Conservation (phyloP, 2,113 vertebrate species). For the Corythornis vintsioides region DNA sequence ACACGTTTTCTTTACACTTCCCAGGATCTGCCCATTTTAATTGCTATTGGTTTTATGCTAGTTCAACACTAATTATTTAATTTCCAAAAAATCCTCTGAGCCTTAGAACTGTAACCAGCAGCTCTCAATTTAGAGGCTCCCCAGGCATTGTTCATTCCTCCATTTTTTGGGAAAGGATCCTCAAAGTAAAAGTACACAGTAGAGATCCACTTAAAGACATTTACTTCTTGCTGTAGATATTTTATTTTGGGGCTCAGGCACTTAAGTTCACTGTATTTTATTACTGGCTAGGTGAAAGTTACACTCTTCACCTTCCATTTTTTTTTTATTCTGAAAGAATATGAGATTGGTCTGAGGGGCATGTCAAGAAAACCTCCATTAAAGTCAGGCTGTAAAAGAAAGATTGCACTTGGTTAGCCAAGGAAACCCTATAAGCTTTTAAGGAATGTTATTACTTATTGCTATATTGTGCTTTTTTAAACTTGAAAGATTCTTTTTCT, state of each 20-base stretch:
- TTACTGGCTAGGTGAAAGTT: neutral
- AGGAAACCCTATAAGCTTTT: neutral
- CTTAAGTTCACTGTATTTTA: neutral
- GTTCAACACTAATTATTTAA: constrained; percentile 17
- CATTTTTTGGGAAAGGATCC: neutral
- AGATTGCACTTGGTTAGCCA: neutral
- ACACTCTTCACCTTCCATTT: neutral
- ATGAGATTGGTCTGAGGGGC: neutral
- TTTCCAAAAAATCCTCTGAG: neutral
- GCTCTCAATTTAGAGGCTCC: neutral
- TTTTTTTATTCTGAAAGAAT: neutral
- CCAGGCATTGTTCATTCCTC: neutral
- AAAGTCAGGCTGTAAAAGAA: neutral
- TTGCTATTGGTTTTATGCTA: neutral
- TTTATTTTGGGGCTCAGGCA: neutral
- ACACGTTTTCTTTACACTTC: neutral
- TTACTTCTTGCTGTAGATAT: neutral
- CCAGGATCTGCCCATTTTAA: neutral
- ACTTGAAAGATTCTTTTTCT: neutral
- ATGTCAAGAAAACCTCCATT: neutral
- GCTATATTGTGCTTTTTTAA: neutral
- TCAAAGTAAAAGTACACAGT: neutral
- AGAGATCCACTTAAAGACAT: neutral
- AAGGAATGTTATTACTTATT: constrained; percentile 14
- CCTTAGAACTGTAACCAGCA: neutral